phyloP scores from a whole-genome alignment of 2,888 invertebrate species.

The Pimpla rufipes region DNA sequence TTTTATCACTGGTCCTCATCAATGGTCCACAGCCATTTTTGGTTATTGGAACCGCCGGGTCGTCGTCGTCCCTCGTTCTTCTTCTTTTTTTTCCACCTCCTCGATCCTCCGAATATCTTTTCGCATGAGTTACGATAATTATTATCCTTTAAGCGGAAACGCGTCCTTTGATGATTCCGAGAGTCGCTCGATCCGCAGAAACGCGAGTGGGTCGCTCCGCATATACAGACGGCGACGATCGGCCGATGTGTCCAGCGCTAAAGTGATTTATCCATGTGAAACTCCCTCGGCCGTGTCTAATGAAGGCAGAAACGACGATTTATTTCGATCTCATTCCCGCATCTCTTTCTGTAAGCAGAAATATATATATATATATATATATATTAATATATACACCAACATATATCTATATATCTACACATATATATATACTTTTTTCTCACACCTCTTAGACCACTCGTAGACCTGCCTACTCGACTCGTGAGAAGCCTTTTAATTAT shows the following conservation, averaged over 20 bases:
- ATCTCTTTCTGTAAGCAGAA: constrained; percentile 10
- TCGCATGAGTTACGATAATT: constrained; percentile 10
- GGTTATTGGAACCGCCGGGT: neutral
- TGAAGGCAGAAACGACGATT: constrained; percentile 69
- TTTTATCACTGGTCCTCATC: neutral
- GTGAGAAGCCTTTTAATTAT: constrained; percentile 27
- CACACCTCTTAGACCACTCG: constrained; percentile 41
- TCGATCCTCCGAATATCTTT: neutral
- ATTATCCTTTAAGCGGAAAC: constrained; percentile 2
- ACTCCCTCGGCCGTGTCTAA: constrained; percentile 69
- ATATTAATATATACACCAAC: no score
- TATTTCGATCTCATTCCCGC: constrained; percentile 64
- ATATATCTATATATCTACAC: no score
- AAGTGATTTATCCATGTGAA: constrained; percentile 67
- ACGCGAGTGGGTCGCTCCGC: constrained; percentile 38
- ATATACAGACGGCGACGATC: constrained; percentile 60
- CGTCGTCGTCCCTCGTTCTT: neutral
- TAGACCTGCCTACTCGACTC: constrained; percentile 35
- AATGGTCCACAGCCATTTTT: neutral
- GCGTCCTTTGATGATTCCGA: constrained; percentile 22
- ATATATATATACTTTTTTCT: constrained; percentile 30
- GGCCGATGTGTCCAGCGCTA: constrained; percentile 63
- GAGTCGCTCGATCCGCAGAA: constrained; percentile 25
- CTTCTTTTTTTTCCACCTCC: neutral
- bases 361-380: no score